Percentiles rank a stretch among this genome's conserved stretches.
Evolutionary conservation across 2,797 vertebrate genomes (phyloP).

Genomic region (Hippocampus kuda): DNA sequence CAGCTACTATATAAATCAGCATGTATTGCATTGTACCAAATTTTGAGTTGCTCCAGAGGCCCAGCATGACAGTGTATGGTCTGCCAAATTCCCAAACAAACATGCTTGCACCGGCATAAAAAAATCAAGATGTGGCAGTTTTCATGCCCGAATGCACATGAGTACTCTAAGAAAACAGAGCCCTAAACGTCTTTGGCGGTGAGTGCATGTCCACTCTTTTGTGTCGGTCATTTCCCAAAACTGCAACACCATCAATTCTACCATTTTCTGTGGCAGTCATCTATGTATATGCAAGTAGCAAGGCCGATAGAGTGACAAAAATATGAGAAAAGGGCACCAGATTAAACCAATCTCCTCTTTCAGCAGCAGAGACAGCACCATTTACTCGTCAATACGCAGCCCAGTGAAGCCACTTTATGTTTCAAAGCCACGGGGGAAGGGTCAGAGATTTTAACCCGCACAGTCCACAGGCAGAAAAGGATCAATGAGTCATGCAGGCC

Average conservation of each 20-base stretch:
- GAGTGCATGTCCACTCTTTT: not conserved
- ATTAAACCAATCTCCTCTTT: not conserved
- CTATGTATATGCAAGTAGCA: not conserved
- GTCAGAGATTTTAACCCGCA: not conserved
- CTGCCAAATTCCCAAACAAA: too few relatives aligned
- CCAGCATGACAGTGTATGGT: too few relatives aligned
- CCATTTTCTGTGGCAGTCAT: not conserved
- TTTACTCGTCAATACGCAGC: slow-evolving; percentile 3
- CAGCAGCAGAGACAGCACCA: slow-evolving; percentile 2
- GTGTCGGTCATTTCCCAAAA: not conserved
- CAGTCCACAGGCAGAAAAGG: slow-evolving; percentile 1
- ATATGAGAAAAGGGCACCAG: not conserved
- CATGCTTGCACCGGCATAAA: too few relatives aligned
- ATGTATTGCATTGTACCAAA: too few relatives aligned
- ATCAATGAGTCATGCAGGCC: slow-evolving; percentile 7
- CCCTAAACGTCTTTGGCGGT: not conserved
- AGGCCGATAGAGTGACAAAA: not conserved
- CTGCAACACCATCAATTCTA: not conserved
- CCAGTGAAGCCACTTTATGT: not conserved
- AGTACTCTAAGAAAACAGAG: too few relatives aligned
- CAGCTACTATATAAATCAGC: too few relatives aligned
- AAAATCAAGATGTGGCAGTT: too few relatives aligned
- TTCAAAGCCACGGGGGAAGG: not conserved
- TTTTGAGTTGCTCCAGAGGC: too few relatives aligned
- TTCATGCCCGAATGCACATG: too few relatives aligned